phyloP scores from a whole-genome alignment of 2,797 vertebrate species.

The Centropyge bicolor region DNA sequence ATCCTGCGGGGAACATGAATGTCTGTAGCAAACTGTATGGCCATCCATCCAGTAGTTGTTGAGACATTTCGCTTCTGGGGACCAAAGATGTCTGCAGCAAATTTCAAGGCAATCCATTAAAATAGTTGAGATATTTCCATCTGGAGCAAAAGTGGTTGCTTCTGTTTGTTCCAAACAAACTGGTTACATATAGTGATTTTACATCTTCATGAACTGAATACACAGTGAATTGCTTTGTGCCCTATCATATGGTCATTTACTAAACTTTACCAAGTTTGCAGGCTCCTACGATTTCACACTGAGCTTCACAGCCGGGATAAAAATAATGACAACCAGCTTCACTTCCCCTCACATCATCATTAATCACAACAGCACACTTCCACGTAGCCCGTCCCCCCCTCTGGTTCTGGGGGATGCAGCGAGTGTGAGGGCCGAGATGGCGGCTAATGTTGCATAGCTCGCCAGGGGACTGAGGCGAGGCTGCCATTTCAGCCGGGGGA shows the following conservation, averaged over 20 bases:
- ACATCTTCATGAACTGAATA: neutral
- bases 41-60: no score
- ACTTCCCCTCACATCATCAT: neutral
- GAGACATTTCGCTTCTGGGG: no score
- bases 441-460: slow-evolving; percentile 53
- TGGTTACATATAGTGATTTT: neutral
- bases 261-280: neutral
- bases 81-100: neutral
- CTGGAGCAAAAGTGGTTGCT: neutral
- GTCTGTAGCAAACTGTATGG: no score
- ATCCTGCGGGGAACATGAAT: neutral
- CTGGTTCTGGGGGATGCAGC: slow-evolving; percentile 30
- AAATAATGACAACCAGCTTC: slow-evolving; percentile 18
- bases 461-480: slow-evolving; percentile 42
- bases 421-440: slow-evolving; percentile 55
- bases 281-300: neutral
- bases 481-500: slow-evolving; percentile 41
- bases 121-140: neutral
- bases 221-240: neutral
- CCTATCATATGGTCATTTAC: neutral
- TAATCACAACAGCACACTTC: slow-evolving; percentile 13
- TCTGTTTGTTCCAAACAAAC: slow-evolving; percentile 6
- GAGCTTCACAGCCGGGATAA: neutral
- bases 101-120: neutral
- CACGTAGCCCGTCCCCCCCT: neutral